Evolutionary conservation across 2,888 invertebrate genomes (phyloP), one percentile per base, ranked within the genome.

Genomic region (Tipula confusa): DNA sequence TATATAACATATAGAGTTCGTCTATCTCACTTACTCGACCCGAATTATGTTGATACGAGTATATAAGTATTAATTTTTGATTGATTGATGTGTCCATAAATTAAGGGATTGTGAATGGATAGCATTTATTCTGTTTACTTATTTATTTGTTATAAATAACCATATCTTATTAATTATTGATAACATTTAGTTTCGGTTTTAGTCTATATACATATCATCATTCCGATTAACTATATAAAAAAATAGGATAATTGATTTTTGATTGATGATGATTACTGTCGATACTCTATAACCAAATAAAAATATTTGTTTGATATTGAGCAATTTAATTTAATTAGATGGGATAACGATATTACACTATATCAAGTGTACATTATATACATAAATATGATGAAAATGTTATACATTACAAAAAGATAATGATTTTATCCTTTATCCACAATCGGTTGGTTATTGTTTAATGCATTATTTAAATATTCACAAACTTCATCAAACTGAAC

Each of bases 151-250:
- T 64, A 24, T 24, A n/a, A n/a, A n/a, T n/a, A 64, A 24, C 64
- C 64, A 24, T 64, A 64, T 64, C 64, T 64, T 64, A 64, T 64
- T 64, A 64, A 64, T 64, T 64, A 64, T 64, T 64, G 6, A 64
- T 64, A 64, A 64, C 64, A 64, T 64, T 64, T 15, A 24, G 24
- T 64, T 24, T 64, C 1, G 24, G 24, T 64, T 38, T 43, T 24
- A 24, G 9, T 24, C 9, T 64, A 64, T 64, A 64, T 24, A 18
- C 64, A n/a, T 31, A 64, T 64, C 64, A 64, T 64, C 64, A 64
- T 64, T 64, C 64, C 64, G 9, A 24, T 24, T n/a, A n/a, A 64
- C 64, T 9, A 3, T 38, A 38, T 13, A 13, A 38, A 64, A 24
- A 64, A 2, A 6, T 24, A 43, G 33, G 24, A 64, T 64, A 64